These are phyloP conservation scores for Neoscelio sp. DNA, from an alignment of 2,888 invertebrate species.

Conservation along the genomic window DNA sequence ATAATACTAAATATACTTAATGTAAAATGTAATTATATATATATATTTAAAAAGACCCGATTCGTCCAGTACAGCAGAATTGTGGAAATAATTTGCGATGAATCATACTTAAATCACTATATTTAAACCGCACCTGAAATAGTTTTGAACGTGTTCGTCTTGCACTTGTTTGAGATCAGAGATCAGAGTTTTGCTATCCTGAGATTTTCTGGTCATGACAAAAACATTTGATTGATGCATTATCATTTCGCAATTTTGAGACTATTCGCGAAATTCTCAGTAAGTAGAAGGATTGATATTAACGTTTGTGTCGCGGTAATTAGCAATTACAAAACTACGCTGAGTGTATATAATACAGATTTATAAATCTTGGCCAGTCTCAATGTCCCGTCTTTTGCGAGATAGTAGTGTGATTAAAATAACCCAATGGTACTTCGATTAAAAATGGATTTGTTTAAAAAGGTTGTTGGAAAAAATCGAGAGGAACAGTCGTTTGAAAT, in stretches of 20 bases:
- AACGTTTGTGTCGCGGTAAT: slow-evolving; percentile 30
- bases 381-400: slow-evolving; percentile 48
- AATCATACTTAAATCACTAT: too few relatives aligned
- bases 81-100: too few relatives aligned
- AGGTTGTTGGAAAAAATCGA: slow-evolving; percentile 31
- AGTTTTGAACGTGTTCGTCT: too few relatives aligned
- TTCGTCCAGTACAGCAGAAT: too few relatives aligned
- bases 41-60: too few relatives aligned
- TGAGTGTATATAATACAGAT: slow-evolving; percentile 49
- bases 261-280: slow-evolving; percentile 51
- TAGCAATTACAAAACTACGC: slow-evolving; percentile 59
- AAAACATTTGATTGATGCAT: slow-evolving; percentile 16
- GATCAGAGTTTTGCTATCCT: slow-evolving; percentile 45
- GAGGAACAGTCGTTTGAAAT: slow-evolving; percentile 50
- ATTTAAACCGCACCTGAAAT: too few relatives aligned
- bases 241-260: slow-evolving; percentile 32
- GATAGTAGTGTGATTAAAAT: slow-evolving; percentile 46
- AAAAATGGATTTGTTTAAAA: slow-evolving; percentile 31
- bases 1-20: too few relatives aligned
- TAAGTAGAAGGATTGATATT: slow-evolving; percentile 52
- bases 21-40: too few relatives aligned
- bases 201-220: slow-evolving; percentile 40
- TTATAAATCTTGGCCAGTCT: slow-evolving; percentile 62
- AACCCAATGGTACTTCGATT: slow-evolving; percentile 25
- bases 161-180: too few relatives aligned